Percentiles rank a stretch among this genome's conserved stretches.
phyloP scores from a whole-genome alignment of 2,888 invertebrate genomes.

The Sympetrum striolatum region DNA sequence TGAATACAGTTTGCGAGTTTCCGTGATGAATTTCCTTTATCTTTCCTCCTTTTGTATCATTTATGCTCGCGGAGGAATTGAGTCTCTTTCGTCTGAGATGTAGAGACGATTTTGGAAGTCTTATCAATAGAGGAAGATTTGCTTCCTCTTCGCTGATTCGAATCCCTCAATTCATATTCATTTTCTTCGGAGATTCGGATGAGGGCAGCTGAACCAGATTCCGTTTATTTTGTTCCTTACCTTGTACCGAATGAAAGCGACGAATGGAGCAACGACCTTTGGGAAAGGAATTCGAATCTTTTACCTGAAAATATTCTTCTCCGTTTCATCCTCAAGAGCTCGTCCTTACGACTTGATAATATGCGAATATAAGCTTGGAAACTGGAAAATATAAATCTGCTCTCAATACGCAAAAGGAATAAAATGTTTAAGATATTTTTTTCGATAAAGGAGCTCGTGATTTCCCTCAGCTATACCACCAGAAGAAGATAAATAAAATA shows the following conservation, averaged over 20 bases:
- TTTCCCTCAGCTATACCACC: too few species aligned
- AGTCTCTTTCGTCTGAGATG: too few species aligned
- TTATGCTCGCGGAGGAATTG: not conserved
- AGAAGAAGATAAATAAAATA: too few species aligned
- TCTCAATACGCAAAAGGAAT: too few species aligned
- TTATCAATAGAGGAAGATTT: not conserved
- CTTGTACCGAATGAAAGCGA: not conserved
- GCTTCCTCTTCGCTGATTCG: not conserved
- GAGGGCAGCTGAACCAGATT: not conserved
- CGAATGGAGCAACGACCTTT: not conserved
- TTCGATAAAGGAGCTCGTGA: too few species aligned
- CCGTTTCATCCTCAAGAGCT: not conserved
- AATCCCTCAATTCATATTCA: not conserved
- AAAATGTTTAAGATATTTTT: too few species aligned
- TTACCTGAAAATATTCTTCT: not conserved
- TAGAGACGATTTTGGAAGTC: too few species aligned
- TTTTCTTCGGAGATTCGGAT: not conserved
- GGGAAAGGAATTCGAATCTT: not conserved
- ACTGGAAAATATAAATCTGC: too few species aligned
- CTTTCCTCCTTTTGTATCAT: not conserved
- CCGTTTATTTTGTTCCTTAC: not conserved
- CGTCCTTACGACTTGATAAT: not conserved
- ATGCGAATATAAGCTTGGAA: not conserved
- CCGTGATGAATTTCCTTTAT: not conserved
- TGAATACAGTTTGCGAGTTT: not conserved